Conservation (phyloP, 2,113 vertebrate species). For the Chaetorhynchus papuensis region DNA sequence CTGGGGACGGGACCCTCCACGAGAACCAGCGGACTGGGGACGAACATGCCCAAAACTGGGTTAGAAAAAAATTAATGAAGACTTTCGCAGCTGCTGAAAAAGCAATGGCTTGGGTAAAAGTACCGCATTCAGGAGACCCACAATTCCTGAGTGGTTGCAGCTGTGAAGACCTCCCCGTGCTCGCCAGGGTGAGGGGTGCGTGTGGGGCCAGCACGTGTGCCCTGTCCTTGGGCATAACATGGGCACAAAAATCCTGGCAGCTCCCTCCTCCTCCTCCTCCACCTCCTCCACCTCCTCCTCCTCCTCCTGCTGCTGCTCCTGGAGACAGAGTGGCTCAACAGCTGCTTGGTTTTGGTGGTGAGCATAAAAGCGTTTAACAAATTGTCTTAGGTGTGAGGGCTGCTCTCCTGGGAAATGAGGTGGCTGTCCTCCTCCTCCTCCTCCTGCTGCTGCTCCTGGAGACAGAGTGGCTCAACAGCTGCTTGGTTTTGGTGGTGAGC, state of each 20-base stretch:
- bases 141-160: neutral
- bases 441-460: neutral
- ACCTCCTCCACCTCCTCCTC: too few species aligned
- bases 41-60: fast-evolving
- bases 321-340: neutral
- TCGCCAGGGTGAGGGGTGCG: neutral
- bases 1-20: fast-evolving
- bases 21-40: neutral
- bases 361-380: neutral
- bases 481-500: neutral
- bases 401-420: neutral
- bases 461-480: neutral
- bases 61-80: neutral
- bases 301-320: neutral
- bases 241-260: neutral
- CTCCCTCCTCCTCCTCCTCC: neutral
- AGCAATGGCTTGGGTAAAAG: neutral
- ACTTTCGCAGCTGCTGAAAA: neutral
- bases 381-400: neutral
- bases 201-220: fast-evolving
- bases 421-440: too few species aligned
- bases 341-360: neutral
- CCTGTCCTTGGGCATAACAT: neutral
- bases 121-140: fast-evolving
- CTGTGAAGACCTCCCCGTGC: fast-evolving